Base-by-base conservation (phyloP, 92 coral and sea anemone species). In the Zoanthus sociatus region DNA sequence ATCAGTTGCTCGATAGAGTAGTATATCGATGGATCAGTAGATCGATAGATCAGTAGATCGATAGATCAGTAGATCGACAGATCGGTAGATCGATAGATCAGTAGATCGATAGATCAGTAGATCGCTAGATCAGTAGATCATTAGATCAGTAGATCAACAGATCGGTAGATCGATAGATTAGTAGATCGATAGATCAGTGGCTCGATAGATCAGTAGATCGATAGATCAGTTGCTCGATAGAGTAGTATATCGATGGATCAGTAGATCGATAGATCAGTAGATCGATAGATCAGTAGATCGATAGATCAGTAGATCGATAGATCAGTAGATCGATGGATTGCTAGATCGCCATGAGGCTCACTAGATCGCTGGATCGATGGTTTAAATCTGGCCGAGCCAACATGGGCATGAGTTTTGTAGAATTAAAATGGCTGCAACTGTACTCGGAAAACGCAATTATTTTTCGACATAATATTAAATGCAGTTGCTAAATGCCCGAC, bases 361-460 rank as follows among this genome's bases (percentile, higher is more conserved):
- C 64, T 56, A 56, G 64, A 56, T 56, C 16, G 64, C 64, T 56
- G 64, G 64, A 56, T 56, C 64, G 64, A 56, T 56, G 64, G 64
- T 56, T 56, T 56, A 56, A 56, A 56, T 56, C 64, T 56, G 64
- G 64, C 64, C 64, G 64, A 56, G 64, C 64, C 64, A 56, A 7
- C 16, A 56, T 56, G 64, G 64, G 64, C 16, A 56, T 17, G 64
- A 56, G 64, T 9, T 56, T 56, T 56, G 64, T 56, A 56, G 64
- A 56, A 56, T 56, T 56, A 56, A 56, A 56, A 56, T 56, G 64
- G 64, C 64, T 56, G 64, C 16, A 56, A 56, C 64, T 56, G 64
- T 9, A 56, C 5, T 56, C 14, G 64, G 64, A 56, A 56, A 56
- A 56, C 64, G 60, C 60, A 54, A 54, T 54, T 54, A 54, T 54